phyloP scores from a whole-genome alignment of 2,797 vertebrate genomes.

The Melanotaenia nigrans region DNA sequence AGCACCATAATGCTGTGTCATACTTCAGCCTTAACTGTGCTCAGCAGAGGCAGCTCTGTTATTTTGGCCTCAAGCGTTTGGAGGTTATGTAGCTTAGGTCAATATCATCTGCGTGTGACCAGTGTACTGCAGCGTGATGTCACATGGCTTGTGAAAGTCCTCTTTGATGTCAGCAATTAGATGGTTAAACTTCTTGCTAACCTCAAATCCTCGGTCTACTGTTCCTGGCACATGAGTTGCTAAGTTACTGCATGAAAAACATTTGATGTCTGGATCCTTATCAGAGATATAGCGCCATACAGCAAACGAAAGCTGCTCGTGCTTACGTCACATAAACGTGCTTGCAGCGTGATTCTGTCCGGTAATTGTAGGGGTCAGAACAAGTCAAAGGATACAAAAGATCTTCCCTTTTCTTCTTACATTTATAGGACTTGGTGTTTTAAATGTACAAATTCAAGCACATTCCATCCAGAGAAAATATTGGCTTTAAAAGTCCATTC shows the following conservation, averaged over 20 bases:
- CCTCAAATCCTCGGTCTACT: constrained; percentile 47
- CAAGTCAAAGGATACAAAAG: background rate
- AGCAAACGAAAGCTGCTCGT: constrained; percentile 13
- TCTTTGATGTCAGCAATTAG: constrained; percentile 72
- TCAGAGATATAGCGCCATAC: constrained; percentile 43
- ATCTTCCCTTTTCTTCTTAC: background rate
- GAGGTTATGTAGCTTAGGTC: constrained; percentile 74
- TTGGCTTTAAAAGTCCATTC: background rate
- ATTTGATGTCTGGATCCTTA: constrained; percentile 67
- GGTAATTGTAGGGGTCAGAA: background rate
- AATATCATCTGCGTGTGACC: constrained; percentile 60
- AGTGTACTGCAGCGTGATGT: constrained; percentile 66
- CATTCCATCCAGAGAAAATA: constrained; percentile 1
- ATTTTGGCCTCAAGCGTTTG: constrained; percentile 59
- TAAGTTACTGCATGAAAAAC: constrained; percentile 57
- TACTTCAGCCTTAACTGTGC: constrained; percentile 30
- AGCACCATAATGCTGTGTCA: constrained; percentile 45
- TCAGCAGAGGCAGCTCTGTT: constrained; percentile 55
- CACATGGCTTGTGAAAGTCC: constrained; percentile 72
- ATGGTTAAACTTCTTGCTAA: constrained; percentile 40
- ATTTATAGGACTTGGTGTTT: background rate
- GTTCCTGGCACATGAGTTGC: constrained; percentile 44
- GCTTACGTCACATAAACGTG: constrained; percentile 32
- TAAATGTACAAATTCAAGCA: background rate
- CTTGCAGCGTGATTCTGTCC: constrained; percentile 25